Base-by-base conservation (phyloP, 2,888 invertebrate genomes). In the Orchestes rusci region DNA sequence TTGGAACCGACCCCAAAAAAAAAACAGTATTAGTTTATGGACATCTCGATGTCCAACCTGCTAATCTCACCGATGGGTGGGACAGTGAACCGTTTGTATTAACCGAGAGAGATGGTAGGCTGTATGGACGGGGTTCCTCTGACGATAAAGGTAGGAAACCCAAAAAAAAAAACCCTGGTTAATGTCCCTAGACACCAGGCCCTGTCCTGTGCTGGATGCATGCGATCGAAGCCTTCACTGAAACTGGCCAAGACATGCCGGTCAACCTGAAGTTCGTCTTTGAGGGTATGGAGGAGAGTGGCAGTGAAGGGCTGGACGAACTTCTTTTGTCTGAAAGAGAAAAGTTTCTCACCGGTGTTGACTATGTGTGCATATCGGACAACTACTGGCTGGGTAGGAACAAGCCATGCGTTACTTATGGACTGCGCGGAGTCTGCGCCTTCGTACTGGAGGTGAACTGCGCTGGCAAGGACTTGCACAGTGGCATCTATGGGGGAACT, bases 261-360 rank as follows among this genome's bases (percentile, higher is more conserved):
- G 79, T 86, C 1, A 87, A 87, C 63, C 60, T 87, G 3, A 86
- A 85, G 77, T 96, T 97, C 68, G 79, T 91, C 10, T 87, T 97
- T 65, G 97, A 99, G 74, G 94, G 93, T 8, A 99, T 99, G 97
- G 97, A 97, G 69, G 97, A 99, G 67, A 87, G 86, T 50, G 96
- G 96, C 4, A 96, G 95, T 47, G 87, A 88, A 64, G 97, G 97
- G n/a, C 73, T 99, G 17, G 93, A 95, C 65, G 87, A 86, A 1
- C 71, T 95, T 8, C 73, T 99, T 0, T 70, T 73, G 55, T 65
- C 75, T 1, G 73, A 76, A 53, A 85, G 86, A 63, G 81, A 86
- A 55, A 78, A 78, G 19, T 95, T 93, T 67, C 75, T 96, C 27
- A 73, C 80, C 39, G 76, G 78, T 62, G 84, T 92, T 0, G 95